Evolutionary conservation across 1,140 invertebrate genomes (phyloP).

Genomic region (Leucophenga varia): DNA sequence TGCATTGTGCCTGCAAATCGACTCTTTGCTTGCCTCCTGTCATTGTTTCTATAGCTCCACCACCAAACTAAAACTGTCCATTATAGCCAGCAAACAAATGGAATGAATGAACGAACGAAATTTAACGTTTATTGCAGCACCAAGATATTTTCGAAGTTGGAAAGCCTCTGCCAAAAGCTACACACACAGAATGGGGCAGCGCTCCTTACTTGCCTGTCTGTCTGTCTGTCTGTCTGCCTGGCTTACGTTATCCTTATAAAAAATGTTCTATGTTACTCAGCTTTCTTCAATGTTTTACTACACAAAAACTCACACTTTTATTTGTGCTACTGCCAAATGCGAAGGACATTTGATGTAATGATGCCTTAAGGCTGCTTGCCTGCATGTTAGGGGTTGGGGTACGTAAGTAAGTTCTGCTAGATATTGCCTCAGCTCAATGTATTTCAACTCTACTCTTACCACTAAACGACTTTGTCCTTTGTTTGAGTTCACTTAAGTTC

Average conservation of each 20-base stretch:
- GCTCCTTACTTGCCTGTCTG: no score
- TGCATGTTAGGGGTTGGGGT: conserved; percentile 7
- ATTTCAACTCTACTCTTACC: conserved; percentile 9
- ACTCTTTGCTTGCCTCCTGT: conserved; percentile 18
- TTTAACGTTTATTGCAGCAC: conserved; percentile 53
- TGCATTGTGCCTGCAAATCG: conserved; percentile 16
- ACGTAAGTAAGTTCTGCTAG: conserved; percentile 18
- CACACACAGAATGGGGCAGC: no score
- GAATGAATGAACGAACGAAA: conserved; percentile 35
- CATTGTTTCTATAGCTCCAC: background rate
- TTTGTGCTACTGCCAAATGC: conserved; percentile 54
- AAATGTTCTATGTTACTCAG: conserved; percentile 3
- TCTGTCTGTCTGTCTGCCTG: no score
- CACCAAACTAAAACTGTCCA: conserved; percentile 25
- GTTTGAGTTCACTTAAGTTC: conserved; percentile 54
- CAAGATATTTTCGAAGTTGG: conserved; percentile 39
- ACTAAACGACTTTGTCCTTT: conserved; percentile 39
- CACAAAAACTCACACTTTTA: no score
- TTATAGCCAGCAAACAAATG: no score
- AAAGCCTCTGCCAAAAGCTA: no score
- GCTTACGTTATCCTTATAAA: conserved; percentile 23
- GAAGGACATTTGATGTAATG: conserved; percentile 54
- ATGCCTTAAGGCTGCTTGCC: conserved; percentile 44
- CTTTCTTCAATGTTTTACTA: background rate
- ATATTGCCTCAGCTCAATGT: no score